A percentile compares a stretch with the other conserved stretches of the same genome.
These are phyloP conservation scores for Dioctria rufipes DNA, from an alignment of 2,888 invertebrate genomes.

Conservation along the genomic window DNA sequence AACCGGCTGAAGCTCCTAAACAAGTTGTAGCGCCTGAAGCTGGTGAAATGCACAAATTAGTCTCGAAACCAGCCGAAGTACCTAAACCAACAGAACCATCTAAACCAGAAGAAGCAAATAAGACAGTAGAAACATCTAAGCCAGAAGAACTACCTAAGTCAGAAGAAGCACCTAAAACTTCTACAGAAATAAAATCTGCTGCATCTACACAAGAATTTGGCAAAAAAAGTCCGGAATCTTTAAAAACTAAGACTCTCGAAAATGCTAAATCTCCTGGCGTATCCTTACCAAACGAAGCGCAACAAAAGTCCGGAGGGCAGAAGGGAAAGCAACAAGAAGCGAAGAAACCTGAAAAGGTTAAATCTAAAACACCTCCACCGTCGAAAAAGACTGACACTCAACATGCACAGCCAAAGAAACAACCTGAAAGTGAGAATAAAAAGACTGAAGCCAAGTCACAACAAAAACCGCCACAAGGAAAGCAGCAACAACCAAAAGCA, in stretches of 20 bases:
- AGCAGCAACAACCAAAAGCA: background rate
- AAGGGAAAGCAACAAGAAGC: constrained; percentile 19
- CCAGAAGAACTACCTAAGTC: constrained; percentile 53
- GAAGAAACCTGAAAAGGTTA: constrained; percentile 27
- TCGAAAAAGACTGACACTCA: constrained; percentile 1
- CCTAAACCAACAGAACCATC: constrained; percentile 14
- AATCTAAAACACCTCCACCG: constrained; percentile 41
- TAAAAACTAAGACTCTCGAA: background rate
- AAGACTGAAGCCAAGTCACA: constrained; percentile 2
- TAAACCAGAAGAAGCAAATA: constrained; percentile 92
- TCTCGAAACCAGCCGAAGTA: background rate
- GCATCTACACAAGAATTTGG: constrained; percentile 67
- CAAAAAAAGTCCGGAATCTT: constrained; percentile 13
- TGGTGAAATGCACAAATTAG: constrained; percentile 73
- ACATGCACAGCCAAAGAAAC: background rate
- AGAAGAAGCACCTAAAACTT: constrained; percentile 1
- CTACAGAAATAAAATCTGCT: no score
- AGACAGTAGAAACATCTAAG: constrained; percentile 92
- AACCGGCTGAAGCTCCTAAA: constrained; percentile 79
- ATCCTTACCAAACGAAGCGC: background rate
- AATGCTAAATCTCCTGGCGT: background rate
- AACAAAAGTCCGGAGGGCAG: background rate
- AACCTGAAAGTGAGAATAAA: background rate
- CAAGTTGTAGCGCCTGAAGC: constrained; percentile 11
- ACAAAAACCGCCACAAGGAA: background rate